Base-by-base conservation (phyloP, 2,888 invertebrate species). In the Isoperla grammatica region DNA sequence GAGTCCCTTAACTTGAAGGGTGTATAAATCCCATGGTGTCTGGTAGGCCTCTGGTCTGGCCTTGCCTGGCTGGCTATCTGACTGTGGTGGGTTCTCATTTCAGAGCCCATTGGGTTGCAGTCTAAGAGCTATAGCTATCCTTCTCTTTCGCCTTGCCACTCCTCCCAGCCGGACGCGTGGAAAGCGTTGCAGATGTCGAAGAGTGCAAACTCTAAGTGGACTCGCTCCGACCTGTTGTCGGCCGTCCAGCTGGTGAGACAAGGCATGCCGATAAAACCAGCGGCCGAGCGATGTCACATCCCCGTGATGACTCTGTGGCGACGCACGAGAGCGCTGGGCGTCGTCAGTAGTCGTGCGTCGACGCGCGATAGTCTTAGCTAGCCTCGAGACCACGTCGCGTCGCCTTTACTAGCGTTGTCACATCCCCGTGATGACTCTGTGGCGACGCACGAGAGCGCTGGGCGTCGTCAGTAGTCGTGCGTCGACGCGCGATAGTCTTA, bases 271-370 rank as follows among this genome's bases (percentile, higher is more conserved):
- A 72, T 73, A 67, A 73, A 73, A 65, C 70, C 70, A 15, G 71
- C 72, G 5, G 71, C 71, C 2, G 70, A 72, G 65, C 67, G 67
- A 50, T 73, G 69, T 65, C 67, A 67, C 67, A 72, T 73, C 61
- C 73, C 73, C 15, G 70, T 72, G 56, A 72, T 73, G 72, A 73
- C 73, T 29, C 66, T 73, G 57, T 72, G 73, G 72, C 67, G 73
- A 45, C 69, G 71, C 53, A 71, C 72, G 20, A 68, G 69, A 42
- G 72, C 71, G 29, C 62, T 71, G 35, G 71, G 71, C 19, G 66
- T 70, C 49, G 66, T 70, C 61, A 70, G 69, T 64, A 69, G 69
- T 61, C 62, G 69, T 12, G 70, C 69, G 43, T 61, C 61, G 29
- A 29, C 29, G 29, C 29, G 4, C 29, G 29, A 29, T 29, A 8